Conservation (phyloP, 2,113 vertebrate species). For the Aspidoscelis tigris region DNA sequence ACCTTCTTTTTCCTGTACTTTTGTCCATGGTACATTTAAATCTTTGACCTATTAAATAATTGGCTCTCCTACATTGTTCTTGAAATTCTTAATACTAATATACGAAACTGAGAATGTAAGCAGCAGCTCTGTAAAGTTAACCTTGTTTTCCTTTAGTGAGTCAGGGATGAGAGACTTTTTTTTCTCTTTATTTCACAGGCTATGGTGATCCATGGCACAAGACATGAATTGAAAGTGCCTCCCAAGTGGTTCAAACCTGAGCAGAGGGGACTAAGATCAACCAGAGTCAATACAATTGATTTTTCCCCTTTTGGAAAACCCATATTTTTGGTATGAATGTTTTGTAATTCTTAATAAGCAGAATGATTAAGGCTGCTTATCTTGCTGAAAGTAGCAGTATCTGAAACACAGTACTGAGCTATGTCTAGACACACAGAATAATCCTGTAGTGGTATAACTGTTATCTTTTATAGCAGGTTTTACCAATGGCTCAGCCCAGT, state of each 20-base stretch:
- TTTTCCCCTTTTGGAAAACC: conserved; percentile 88
- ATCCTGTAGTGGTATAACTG: background rate
- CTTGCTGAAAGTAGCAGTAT: background rate
- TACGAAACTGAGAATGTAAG: background rate
- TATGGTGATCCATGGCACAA: conserved; percentile 85
- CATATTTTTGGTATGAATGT: conserved; percentile 86
- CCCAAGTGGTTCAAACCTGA: conserved; percentile 85
- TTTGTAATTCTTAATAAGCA: background rate
- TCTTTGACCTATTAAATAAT: background rate
- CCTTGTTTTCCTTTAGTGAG: background rate
- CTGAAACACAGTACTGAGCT: background rate
- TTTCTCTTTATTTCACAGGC: conserved; percentile 73
- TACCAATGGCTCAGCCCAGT: background rate
- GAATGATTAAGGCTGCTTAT: background rate
- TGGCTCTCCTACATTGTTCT: background rate
- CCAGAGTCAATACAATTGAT: conserved; percentile 83
- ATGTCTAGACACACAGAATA: background rate
- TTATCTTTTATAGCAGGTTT: background rate
- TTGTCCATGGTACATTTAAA: background rate
- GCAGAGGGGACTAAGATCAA: conserved; percentile 72
- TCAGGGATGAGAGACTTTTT: background rate
- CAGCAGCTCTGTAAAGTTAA: background rate
- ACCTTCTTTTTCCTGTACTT: background rate
- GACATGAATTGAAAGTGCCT: conserved; percentile 80
- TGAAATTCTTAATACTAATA: too few species aligned